A percentile compares a stretch with the other conserved stretches of the same genome.
Conservation (phyloP, 2,888 invertebrate genomes). For the Tenthredo distinguenda region DNA sequence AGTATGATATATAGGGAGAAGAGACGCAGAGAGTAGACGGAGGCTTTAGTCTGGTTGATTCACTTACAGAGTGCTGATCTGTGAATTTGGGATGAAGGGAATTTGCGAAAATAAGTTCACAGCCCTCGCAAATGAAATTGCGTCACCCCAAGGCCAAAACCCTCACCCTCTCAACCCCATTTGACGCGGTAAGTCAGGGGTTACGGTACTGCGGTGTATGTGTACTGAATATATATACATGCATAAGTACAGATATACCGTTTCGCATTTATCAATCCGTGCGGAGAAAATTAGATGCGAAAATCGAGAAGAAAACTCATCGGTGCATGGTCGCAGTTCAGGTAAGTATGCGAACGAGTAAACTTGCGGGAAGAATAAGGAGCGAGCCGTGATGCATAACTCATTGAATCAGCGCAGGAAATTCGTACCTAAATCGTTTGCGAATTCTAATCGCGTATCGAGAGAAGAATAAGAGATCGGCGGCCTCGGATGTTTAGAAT, state of each 20-base stretch:
- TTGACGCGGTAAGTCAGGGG: constrained; percentile 19
- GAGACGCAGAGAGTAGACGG: background rate
- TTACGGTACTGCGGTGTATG: constrained; percentile 44
- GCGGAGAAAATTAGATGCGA: no score
- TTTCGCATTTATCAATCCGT: background rate
- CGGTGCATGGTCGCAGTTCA: background rate
- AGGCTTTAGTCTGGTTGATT: constrained; percentile 52
- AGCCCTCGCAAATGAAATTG: constrained; percentile 63
- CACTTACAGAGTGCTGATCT: constrained; percentile 63
- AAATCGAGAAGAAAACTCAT: background rate
- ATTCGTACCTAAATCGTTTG: background rate
- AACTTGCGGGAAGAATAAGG: background rate
- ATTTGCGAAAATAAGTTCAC: constrained; percentile 61
- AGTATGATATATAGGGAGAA: background rate
- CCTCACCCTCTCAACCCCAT: constrained; percentile 39
- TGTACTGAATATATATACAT: constrained; percentile 49
- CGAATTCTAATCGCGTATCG: background rate
- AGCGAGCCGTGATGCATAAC: constrained; percentile 2
- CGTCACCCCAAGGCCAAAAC: constrained; percentile 54
- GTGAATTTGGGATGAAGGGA: constrained; percentile 60
- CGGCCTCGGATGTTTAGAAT: constrained; percentile 68
- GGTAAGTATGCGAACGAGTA: background rate
- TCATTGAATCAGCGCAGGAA: background rate
- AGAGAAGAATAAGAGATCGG: constrained; percentile 45
- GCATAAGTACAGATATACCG: constrained; percentile 13